Base-by-base conservation (phyloP, 2,797 vertebrate genomes). In the Coregonus ussuriensis region DNA sequence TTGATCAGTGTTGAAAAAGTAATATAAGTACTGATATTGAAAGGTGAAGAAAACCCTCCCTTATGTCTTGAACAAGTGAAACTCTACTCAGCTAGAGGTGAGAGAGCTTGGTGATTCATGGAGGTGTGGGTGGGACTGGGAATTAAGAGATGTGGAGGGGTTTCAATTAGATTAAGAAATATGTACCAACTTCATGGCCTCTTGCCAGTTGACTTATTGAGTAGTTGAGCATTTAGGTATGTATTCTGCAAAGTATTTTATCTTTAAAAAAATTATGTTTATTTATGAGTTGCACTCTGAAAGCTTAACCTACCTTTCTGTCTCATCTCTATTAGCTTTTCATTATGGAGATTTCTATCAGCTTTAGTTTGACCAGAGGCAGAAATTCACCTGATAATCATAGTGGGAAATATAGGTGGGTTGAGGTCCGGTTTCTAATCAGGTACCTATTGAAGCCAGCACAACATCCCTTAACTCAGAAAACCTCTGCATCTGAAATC, bases 141-240 rank as follows among this genome's bases (percentile, higher is more conserved):
- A 63, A 63, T 63, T 3, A 21, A 63, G 59, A 63, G 21, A 63
- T 63, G 59, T 25, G 29, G 25, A 33, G 29, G 29, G 31, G 29
- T 67, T 67, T 35, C 15, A 29, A 67, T 67, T 37, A 35, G 65
- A 67, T 67, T 2, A 67, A 67, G 31, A 67, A 67, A 67, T 35
- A 18, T 33, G 15, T 67, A 4, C 56, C 33, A 33, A 67, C 29
- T 33, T 67, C 29, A 33, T 33, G 25, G 66, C 31, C 15, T 68
- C 31, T 16, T 68, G 33, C 66, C 31, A 68, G 66, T 6, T 68
- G 66, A 68, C 16, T 68, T 35, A 5, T 16, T 15, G 15, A 67
- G 65, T 35, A 67, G 13, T 67, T 33, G 15, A 35, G 29, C 16
- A 47, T 47, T 47, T 47, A 7, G 31, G 14, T 16, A 33, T 18